Evolutionary conservation across 2,113 vertebrate genomes (phyloP).

Genomic region (Dicrurus megarhynchus): DNA sequence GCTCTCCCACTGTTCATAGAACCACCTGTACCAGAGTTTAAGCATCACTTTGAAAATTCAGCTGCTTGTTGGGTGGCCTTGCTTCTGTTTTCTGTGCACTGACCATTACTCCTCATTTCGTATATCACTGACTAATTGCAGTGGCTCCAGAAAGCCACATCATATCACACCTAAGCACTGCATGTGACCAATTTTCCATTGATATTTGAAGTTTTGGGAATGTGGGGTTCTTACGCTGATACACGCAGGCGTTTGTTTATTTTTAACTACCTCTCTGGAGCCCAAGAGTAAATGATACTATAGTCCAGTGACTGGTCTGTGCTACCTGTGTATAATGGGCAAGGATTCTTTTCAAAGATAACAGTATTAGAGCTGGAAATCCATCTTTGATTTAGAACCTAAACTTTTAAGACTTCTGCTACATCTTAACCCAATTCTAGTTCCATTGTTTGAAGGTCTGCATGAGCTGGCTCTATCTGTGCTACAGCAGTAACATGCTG

Average conservation of each 20-base stretch:
- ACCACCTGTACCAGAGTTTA: accelerated
- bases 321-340: background rate
- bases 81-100: background rate
- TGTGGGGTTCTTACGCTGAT: background rate
- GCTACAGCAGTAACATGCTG: background rate
- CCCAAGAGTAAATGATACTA: background rate
- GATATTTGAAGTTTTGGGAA: background rate
- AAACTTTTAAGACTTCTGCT: background rate
- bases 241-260: background rate
- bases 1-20: background rate
- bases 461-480: background rate
- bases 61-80: background rate
- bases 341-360: background rate
- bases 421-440: background rate
- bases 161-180: background rate
- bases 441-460: background rate
- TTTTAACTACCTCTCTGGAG: background rate
- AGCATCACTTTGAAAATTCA: background rate
- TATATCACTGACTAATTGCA: background rate
- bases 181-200: background rate
- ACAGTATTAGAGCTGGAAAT: background rate
- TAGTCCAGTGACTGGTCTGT: background rate
- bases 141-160: background rate
- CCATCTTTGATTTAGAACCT: background rate
- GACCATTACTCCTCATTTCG: background rate